These are phyloP conservation scores for Schrankia costaestrigalis DNA, from an alignment of 2,888 invertebrate species.

Conservation along the genomic window DNA sequence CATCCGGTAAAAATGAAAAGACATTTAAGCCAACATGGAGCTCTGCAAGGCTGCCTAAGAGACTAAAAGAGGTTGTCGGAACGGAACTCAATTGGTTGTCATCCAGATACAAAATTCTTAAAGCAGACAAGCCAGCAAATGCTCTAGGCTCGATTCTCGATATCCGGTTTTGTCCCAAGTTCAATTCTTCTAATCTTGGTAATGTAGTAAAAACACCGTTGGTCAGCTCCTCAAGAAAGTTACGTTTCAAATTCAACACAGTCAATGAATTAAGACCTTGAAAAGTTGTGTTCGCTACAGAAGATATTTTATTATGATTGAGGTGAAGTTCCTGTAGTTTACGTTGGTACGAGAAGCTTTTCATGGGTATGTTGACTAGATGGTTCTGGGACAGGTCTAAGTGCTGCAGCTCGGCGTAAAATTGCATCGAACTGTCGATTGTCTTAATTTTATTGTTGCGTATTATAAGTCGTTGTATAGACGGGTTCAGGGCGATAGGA, in stretches of 20 bases:
- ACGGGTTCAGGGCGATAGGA: conserved; percentile 94
- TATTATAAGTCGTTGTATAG: conserved; percentile 91
- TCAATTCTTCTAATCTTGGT: conserved; percentile 89
- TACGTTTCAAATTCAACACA: conserved; percentile 89
- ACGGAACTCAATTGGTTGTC: conserved; percentile 90
- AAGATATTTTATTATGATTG: conserved; percentile 91
- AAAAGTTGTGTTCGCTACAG: conserved; percentile 89
- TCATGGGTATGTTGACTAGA: conserved; percentile 88
- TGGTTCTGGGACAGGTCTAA: conserved; percentile 92
- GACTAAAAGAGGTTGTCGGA: conserved; percentile 86
- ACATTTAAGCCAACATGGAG: conserved; percentile 91
- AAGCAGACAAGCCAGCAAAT: conserved; percentile 87
- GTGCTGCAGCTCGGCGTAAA: conserved; percentile 92
- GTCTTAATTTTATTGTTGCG: conserved; percentile 93
- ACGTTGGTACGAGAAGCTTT: conserved; percentile 89
- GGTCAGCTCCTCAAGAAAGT: conserved; percentile 89
- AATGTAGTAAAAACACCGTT: conserved; percentile 87
- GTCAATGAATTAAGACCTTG: conserved; percentile 88
- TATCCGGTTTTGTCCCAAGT: conserved; percentile 92
- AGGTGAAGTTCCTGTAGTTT: conserved; percentile 91
- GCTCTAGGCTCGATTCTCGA: conserved; percentile 88
- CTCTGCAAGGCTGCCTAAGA: conserved; percentile 89
- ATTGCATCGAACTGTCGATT: conserved; percentile 93
- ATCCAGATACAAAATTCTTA: conserved; percentile 90
- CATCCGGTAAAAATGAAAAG: conserved; percentile 87